Evolutionary conservation across 1,140 invertebrate species (phyloP).

Genomic region (Papilio machaon): DNA sequence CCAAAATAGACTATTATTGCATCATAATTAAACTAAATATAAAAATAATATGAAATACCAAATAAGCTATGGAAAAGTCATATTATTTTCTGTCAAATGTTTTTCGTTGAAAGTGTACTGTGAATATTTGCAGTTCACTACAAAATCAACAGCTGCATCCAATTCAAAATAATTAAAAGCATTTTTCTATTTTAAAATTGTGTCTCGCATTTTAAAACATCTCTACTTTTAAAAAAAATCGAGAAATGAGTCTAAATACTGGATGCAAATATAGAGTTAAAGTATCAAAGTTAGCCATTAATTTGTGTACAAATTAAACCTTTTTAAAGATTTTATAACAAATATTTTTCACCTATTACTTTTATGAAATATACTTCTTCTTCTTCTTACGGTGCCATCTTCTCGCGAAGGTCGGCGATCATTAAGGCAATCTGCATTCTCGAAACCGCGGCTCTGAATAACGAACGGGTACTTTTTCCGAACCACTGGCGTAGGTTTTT

Average conservation of each 20-base stretch:
- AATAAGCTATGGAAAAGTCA: background rate
- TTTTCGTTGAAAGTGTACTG: background rate
- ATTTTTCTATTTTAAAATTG: background rate
- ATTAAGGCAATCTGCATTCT: too few species aligned
- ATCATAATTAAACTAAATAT: background rate
- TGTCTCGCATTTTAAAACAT: background rate
- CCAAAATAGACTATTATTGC: background rate
- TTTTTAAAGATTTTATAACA: too few species aligned
- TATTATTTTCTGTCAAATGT: background rate
- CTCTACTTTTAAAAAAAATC: background rate
- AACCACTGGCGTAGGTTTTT: too few species aligned
- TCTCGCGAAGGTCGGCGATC: too few species aligned
- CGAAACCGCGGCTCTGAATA: too few species aligned
- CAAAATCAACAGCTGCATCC: conserved; percentile 1
- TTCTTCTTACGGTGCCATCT: too few species aligned
- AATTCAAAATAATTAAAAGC: background rate
- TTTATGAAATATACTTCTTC: too few species aligned
- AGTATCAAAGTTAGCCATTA: too few species aligned
- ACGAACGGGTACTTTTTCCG: too few species aligned
- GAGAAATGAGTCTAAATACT: background rate
- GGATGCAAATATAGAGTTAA: background rate
- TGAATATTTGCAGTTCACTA: conserved; percentile 17
- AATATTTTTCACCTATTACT: too few species aligned
- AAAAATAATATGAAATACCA: background rate
- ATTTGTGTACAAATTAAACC: too few species aligned